phyloP scores from a whole-genome alignment of 1,140 invertebrate species.

The Hylaeus volcanicus region DNA sequence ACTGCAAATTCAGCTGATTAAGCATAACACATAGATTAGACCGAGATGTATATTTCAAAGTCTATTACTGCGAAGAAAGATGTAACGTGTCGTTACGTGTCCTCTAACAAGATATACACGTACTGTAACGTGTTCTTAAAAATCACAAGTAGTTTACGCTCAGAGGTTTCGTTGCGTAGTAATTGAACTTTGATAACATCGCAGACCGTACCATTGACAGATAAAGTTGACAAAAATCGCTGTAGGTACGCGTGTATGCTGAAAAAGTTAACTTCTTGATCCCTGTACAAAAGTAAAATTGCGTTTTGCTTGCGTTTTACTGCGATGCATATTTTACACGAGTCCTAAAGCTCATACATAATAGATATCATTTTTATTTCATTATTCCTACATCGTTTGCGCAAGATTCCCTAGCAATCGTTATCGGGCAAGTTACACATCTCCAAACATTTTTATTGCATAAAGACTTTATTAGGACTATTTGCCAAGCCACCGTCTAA shows the following conservation, averaged over 20 bases:
- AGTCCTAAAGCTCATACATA: too few relatives aligned
- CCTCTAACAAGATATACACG: background rate
- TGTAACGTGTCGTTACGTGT: background rate
- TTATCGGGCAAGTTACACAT: background rate
- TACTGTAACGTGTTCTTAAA: background rate
- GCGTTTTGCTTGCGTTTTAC: background rate
- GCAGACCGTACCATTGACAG: background rate
- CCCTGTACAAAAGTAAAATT: background rate
- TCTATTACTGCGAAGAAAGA: background rate
- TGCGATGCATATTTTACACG: background rate
- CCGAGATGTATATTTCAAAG: background rate
- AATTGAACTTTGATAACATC: background rate
- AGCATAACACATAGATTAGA: background rate
- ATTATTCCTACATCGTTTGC: background rate
- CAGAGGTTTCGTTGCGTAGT: background rate
- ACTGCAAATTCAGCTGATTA: slow-evolving; percentile 8
- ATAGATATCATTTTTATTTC: background rate
- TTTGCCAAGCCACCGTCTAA: background rate
- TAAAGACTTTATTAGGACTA: background rate
- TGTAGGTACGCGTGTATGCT: background rate
- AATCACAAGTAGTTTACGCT: background rate
- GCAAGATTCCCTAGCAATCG: background rate
- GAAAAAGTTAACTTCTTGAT: background rate
- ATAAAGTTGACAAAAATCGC: background rate
- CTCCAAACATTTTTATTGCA: background rate